Conservation (phyloP, 2,888 invertebrate genomes). For the Sicus ferrugineus region DNA sequence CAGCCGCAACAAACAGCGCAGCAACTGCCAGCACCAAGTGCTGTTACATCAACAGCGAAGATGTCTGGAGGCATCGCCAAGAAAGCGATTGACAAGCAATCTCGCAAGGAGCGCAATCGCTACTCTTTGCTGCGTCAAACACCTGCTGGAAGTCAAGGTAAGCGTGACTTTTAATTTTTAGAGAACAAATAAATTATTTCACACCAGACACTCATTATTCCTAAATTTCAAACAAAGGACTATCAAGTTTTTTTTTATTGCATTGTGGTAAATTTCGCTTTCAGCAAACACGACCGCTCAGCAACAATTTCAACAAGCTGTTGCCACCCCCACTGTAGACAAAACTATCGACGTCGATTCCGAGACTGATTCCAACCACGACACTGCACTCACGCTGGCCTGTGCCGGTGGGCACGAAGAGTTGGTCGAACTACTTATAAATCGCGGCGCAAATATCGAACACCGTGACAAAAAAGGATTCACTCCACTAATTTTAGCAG, state of each 20-base stretch:
- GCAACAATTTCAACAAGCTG: conserved; percentile 57
- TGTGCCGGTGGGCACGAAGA: conserved; percentile 98
- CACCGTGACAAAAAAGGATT: conserved; percentile 99
- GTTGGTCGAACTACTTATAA: conserved; percentile 88
- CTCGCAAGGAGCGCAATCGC: conserved; percentile 64
- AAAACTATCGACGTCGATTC: conserved; percentile 93
- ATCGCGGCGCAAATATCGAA: conserved; percentile 94
- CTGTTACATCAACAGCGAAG: conserved; percentile 47
- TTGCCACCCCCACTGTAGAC: conserved; percentile 67
- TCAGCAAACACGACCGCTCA: conserved; percentile 57
- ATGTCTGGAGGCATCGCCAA: conserved; percentile 62
- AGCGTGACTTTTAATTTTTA: conserved; percentile 14
- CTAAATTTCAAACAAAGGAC: background rate
- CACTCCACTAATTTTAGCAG: conserved; percentile 95
- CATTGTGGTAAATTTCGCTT: conserved; percentile 5
- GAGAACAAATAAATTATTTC: background rate
- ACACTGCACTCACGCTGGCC: conserved; percentile 96
- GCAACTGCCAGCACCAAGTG: conserved; percentile 37
- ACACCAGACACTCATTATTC: background rate
- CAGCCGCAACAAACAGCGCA: conserved; percentile 43
- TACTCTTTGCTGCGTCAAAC: conserved; percentile 62
- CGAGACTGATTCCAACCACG: conserved; percentile 98
- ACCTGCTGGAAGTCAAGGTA: conserved; percentile 64
- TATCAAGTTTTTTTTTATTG: background rate
- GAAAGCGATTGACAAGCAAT: conserved; percentile 63